Conservation (phyloP, 2,797 vertebrate species). For the Sandelia bainsii region DNA sequence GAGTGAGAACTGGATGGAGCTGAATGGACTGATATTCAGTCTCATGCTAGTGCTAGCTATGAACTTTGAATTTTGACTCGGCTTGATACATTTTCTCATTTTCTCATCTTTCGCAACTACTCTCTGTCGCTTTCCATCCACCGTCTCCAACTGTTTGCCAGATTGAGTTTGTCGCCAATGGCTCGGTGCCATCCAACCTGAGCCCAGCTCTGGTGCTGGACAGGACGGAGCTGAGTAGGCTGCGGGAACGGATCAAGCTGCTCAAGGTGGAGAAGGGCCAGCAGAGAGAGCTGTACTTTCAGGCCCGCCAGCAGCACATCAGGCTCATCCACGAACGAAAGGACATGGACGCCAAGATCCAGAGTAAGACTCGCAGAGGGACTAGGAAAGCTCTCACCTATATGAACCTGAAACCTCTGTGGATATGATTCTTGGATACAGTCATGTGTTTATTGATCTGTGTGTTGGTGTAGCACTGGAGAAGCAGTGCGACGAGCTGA, state of each 20-base stretch:
- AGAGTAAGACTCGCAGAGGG: constrained; percentile 70
- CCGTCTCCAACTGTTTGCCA: background rate
- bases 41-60: too few species aligned
- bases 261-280: constrained; percentile 84
- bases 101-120: too few species aligned
- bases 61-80: too few species aligned
- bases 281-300: constrained; percentile 83
- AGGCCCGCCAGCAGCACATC: constrained; percentile 83
- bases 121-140: background rate
- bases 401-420: background rate
- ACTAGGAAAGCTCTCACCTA: too few species aligned
- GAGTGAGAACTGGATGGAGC: too few species aligned
- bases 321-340: constrained; percentile 85
- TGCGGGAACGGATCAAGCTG: constrained; percentile 85
- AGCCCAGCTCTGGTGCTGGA: constrained; percentile 87
- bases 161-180: constrained; percentile 83
- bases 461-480: constrained; percentile 81
- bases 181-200: constrained; percentile 83
- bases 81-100: too few species aligned
- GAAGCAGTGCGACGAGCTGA: constrained; percentile 82
- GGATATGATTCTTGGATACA: background rate
- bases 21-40: too few species aligned
- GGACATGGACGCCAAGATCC: constrained; percentile 84
- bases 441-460: constrained; percentile 6
- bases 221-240: constrained; percentile 76